These are phyloP conservation scores for Bos javanicus DNA, from an alignment of 2,113 vertebrate species.

Conservation along the genomic window DNA sequence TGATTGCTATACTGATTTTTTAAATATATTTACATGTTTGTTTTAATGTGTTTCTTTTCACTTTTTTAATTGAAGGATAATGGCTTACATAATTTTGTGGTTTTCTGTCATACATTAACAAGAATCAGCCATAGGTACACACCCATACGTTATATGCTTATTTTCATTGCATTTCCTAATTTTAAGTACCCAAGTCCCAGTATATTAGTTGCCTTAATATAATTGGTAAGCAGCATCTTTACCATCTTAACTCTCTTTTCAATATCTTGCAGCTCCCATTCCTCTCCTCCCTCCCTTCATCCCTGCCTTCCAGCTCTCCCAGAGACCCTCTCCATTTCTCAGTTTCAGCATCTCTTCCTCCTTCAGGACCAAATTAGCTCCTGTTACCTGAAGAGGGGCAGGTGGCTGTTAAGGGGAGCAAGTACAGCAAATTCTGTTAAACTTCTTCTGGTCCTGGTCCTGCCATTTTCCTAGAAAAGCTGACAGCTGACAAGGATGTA, in stretches of 20 bases:
- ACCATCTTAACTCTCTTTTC: neutral
- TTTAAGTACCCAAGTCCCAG: neutral
- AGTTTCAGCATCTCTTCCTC: neutral
- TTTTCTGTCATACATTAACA: too few relatives aligned
- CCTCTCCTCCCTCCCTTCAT: neutral
- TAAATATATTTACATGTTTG: neutral
- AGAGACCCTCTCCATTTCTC: neutral
- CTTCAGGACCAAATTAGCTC: neutral
- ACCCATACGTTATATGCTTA: neutral
- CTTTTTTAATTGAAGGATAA: too few relatives aligned
- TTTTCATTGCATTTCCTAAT: neutral
- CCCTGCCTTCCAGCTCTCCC: neutral
- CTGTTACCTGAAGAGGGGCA: neutral
- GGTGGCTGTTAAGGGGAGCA: neutral
- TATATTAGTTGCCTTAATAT: neutral
- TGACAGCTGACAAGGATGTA: rapidly evolving
- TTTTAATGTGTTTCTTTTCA: too few relatives aligned
- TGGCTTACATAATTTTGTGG: too few relatives aligned
- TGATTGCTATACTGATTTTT: neutral
- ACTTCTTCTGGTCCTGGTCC: neutral
- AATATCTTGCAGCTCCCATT: neutral
- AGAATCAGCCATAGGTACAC: too few relatives aligned
- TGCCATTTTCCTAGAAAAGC: neutral
- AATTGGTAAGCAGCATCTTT: neutral
- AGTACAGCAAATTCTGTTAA: neutral